Conservation (phyloP, 2,113 vertebrate genomes). For the Cyanocitta stelleri region DNA sequence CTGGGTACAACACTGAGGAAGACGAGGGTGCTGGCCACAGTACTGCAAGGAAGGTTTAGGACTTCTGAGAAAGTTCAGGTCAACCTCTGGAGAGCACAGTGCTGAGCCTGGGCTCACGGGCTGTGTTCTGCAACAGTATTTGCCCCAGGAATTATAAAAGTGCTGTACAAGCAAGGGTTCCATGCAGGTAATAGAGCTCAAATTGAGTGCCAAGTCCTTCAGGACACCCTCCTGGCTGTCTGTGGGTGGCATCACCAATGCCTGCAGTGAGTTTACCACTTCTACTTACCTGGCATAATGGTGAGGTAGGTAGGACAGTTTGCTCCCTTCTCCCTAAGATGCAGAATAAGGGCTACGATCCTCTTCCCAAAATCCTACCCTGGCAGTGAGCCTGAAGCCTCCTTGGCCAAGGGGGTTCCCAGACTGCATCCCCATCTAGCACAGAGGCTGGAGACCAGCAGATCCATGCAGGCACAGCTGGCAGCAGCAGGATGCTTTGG, state of each 20-base stretch:
- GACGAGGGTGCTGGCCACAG: not conserved
- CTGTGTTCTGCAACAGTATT: not conserved
- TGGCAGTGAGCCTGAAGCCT: not conserved
- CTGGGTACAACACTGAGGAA: not conserved
- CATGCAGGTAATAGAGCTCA: not conserved
- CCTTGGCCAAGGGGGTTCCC: not conserved
- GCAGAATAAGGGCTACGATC: not conserved
- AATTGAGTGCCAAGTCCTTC: not conserved
- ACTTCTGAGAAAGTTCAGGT: not conserved
- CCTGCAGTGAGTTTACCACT: not conserved
- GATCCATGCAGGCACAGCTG: not conserved
- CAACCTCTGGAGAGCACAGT: not conserved
- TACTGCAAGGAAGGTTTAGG: accelerated
- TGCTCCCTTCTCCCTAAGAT: not conserved
- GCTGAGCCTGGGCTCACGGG: accelerated
- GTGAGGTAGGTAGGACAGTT: not conserved
- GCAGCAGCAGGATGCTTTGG: not conserved
- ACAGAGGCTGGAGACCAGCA: not conserved
- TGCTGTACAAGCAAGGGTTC: not conserved
- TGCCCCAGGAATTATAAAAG: not conserved
- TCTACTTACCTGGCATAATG: not conserved
- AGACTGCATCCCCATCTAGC: too few species aligned
- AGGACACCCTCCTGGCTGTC: not conserved
- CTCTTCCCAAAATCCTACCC: not conserved
- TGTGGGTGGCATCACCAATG: not conserved